Percentiles rank a stretch among this genome's conserved stretches.
Conservation (phyloP, 2,113 vertebrate species). For the Xenus cinereus region DNA sequence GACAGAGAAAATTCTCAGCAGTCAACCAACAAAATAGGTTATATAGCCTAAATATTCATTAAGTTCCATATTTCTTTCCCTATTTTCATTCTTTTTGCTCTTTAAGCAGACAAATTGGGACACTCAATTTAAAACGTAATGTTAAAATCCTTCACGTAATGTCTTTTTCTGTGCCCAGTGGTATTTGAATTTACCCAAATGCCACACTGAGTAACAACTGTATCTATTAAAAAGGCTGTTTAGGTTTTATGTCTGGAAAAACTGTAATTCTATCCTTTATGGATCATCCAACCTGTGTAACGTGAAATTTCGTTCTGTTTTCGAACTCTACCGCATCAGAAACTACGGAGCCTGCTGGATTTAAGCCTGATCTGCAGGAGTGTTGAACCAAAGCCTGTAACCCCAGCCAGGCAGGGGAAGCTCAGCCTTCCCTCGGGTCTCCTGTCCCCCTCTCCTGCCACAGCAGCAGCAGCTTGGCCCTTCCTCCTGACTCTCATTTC, state of each 20-base stretch:
- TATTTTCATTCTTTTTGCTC: not conserved
- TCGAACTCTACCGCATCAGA: not conserved
- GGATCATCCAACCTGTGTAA: not conserved
- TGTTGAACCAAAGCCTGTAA: not conserved
- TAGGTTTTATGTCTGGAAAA: not conserved
- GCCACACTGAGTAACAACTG: not conserved
- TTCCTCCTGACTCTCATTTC: not conserved
- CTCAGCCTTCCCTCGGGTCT: not conserved
- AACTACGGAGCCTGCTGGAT: not conserved
- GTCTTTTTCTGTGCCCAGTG: not conserved
- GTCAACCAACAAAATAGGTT: not conserved
- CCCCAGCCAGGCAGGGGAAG: not conserved
- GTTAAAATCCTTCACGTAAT: not conserved
- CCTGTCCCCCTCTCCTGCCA: not conserved
- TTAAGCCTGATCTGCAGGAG: not conserved
- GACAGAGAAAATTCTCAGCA: not conserved
- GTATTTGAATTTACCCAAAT: not conserved
- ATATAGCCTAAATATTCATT: not conserved
- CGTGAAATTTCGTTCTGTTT: not conserved
- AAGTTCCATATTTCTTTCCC: not conserved
- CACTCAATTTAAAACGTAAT: not conserved
- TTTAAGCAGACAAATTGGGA: not conserved
- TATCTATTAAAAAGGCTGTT: not conserved
- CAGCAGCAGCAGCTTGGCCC: slow-evolving; percentile 28
- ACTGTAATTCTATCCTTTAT: not conserved